These are phyloP conservation scores for Athalia cordata DNA, from an alignment of 2,888 invertebrate genomes.

Conservation along the genomic window DNA sequence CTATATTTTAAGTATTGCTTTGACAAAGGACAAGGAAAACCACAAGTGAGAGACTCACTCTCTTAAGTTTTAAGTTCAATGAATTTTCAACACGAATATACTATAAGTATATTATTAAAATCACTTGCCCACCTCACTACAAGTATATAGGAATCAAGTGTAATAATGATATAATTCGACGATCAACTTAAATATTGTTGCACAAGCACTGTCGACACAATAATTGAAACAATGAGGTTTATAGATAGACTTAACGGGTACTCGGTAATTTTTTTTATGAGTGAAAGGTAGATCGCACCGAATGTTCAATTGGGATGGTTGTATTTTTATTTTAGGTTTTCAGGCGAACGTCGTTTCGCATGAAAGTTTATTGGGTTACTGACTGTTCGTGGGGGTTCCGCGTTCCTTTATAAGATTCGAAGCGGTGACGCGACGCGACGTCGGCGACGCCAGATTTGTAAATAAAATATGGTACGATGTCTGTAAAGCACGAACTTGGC, in stretches of 20 bases:
- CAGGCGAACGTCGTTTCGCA: constrained; percentile 18
- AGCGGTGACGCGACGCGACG: constrained; percentile 15
- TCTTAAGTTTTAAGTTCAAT: too few relatives aligned
- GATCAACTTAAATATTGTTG: too few relatives aligned
- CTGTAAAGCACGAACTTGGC: constrained; percentile 37
- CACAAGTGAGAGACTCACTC: too few relatives aligned
- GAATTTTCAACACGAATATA: neutral
- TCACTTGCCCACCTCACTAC: neutral
- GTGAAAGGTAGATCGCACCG: neutral
- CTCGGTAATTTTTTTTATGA: neutral
- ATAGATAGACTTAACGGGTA: neutral
- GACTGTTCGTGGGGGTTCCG: constrained; percentile 14
- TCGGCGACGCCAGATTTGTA: constrained; percentile 44
- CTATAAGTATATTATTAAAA: neutral
- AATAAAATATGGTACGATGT: constrained; percentile 42
- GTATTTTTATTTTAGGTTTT: neutral
- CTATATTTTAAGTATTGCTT: too few relatives aligned
- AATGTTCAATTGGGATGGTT: constrained; percentile 1
- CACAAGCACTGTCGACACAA: too few relatives aligned
- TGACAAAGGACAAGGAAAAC: too few relatives aligned
- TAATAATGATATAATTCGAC: too few relatives aligned
- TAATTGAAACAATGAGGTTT: too few relatives aligned
- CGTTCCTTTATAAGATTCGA: constrained; percentile 37
- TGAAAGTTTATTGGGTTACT: constrained; percentile 39
- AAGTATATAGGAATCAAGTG: too few relatives aligned